Base-by-base conservation (phyloP, 2,888 invertebrate species). In the Pollenia amentaria region DNA sequence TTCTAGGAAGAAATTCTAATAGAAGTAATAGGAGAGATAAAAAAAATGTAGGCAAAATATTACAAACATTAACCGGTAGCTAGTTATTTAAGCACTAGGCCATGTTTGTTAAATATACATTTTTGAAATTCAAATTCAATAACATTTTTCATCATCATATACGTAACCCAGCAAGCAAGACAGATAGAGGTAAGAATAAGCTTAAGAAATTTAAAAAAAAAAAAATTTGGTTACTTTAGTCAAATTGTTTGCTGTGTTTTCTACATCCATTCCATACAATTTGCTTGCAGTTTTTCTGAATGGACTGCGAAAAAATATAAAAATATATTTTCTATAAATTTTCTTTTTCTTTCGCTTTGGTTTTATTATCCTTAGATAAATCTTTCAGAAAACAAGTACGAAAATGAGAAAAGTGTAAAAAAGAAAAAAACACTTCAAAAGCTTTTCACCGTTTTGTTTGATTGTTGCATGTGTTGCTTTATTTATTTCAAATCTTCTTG, bases 21-120 rank as follows among this genome's bases (percentile, higher is more conserved):
- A 29, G 38, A n/a, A 51, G 29, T 57, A 40, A n/a, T 10, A 62
- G 62, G 7, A 48, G 18, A 9, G 57, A 46, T 16, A 11, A 42
- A n/a, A 64, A 51, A 16, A 10, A 16, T 38, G 29, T 12, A n/a
- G 12, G 16, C 38, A 57, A 53, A 65, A 46, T 46, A 48, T 55
- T 40, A 38, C 42, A 55, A 80, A 57, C 57, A 75, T 57, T 42
- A 81, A 53, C 67, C 82, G 44, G 82, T 82, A 76, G 81, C 57
- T 29, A 65, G 60, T 44, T 75, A 51, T 42, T 69, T 60, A 82
- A 69, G 75, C 75, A 62, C 60, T 82, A 82, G 73, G 75, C 67
- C 72, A 73, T 73, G 55, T 72, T 80, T 64, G 48, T 64, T 65
- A 65, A 81, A 65, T 48, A 81, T 65, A 16, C 38, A 80, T 73